Percentiles rank a stretch among this genome's conserved stretches.
Conservation (phyloP, 2,888 invertebrate species). For the Julus scanicus region DNA sequence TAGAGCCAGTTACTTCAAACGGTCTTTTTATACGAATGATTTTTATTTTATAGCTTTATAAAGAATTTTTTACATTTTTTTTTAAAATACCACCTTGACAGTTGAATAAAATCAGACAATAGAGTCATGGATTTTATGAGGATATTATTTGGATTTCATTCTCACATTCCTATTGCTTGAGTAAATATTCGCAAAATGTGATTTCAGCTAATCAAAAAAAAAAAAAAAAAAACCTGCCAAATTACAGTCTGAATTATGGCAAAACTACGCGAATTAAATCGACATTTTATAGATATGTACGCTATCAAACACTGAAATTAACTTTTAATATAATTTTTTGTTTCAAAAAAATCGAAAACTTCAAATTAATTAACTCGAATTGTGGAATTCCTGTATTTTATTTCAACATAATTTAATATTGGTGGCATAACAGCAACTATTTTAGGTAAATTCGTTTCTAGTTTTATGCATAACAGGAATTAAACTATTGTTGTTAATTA, state of each 20-base stretch:
- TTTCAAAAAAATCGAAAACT: no score
- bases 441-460: no score
- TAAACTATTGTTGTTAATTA: not conserved
- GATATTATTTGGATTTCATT: not conserved
- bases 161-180: not conserved
- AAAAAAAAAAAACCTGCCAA: not conserved
- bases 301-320: no score
- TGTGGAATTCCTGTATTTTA: no score
- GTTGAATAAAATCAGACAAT: not conserved
- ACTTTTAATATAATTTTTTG: no score
- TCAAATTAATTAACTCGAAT: no score
- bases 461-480: no score
- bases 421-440: no score
- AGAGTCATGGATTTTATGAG: not conserved
- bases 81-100: not conserved
- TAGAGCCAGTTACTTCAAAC: conserved; percentile 21
- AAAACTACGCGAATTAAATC: no score
- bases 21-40: not conserved
- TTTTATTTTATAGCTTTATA: not conserved
- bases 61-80: not conserved
- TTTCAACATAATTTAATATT: no score
- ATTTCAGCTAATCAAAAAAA: not conserved
- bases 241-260: not conserved
- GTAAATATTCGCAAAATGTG: no score
- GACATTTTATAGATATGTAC: no score